Conservation (phyloP, 2,113 vertebrate species). For the Antidorcas marsupialis region DNA sequence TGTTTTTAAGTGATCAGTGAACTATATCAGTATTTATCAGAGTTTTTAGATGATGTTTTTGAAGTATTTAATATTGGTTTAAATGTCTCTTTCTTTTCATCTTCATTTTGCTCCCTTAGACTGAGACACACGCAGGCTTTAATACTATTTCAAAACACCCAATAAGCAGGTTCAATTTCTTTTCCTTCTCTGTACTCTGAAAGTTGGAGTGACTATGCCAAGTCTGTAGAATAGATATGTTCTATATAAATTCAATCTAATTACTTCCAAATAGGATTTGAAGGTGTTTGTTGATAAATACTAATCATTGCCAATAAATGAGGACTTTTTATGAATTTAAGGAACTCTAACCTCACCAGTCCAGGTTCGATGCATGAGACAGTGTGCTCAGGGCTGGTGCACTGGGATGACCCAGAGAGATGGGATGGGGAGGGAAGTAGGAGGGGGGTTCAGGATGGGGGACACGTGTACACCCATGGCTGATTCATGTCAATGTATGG, state of each 20-base stretch:
- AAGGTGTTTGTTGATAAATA: neutral
- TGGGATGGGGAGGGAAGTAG: no score
- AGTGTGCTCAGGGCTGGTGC: no score
- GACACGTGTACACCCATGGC: no score
- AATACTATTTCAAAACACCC: neutral
- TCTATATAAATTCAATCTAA: neutral
- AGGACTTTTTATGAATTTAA: neutral
- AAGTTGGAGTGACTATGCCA: neutral
- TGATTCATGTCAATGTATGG: no score
- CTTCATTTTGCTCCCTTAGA: neutral
- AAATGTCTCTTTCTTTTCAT: neutral
- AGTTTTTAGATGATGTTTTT: neutral
- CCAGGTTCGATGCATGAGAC: no score
- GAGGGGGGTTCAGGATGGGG: no score
- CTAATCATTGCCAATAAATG: neutral
- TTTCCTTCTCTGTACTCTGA: neutral
- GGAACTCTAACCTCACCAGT: neutral
- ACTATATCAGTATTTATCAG: neutral
- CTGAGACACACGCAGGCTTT: neutral
- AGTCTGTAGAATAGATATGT: neutral
- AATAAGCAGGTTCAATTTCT: neutral
- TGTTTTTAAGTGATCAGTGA: neutral
- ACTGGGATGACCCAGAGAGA: no score
- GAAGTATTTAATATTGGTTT: neutral
- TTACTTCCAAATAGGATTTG: neutral